phyloP scores from a whole-genome alignment of 2,888 invertebrate genomes.

The Tigriopus californicus region DNA sequence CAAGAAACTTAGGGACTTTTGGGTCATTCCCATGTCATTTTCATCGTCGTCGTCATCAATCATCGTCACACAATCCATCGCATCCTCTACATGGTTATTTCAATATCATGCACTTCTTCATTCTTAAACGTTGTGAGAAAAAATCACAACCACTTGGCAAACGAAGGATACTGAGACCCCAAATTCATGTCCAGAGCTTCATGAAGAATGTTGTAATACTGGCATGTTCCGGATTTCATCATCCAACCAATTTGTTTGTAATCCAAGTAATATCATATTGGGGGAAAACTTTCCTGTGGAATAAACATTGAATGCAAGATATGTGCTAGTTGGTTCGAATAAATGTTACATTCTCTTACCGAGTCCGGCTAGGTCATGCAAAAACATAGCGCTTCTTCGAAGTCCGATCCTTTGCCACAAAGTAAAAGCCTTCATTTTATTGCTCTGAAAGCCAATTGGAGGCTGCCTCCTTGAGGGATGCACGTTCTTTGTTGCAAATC shows the following conservation, averaged over 20 bases:
- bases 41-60: constrained; percentile 17
- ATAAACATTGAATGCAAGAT: too few species aligned
- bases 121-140: constrained; percentile 30
- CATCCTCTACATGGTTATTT: neutral
- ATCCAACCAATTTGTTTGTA: constrained; percentile 39
- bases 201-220: constrained; percentile 30
- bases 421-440: constrained; percentile 81
- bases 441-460: constrained; percentile 57
- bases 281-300: constrained; percentile 57
- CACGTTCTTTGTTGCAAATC: too few species aligned
- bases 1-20: too few species aligned
- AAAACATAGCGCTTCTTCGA: constrained; percentile 52
- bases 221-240: neutral
- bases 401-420: constrained; percentile 34
- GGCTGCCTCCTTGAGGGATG: constrained; percentile 41
- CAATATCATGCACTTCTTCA: constrained; percentile 20
- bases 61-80: neutral
- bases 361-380: constrained; percentile 77
- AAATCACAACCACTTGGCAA: constrained; percentile 69
- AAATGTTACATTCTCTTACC: constrained; percentile 31
- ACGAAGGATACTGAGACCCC: constrained; percentile 71
- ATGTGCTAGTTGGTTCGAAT: too few species aligned
- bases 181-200: constrained; percentile 86
- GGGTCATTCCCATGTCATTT: neutral
- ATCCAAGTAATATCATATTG: constrained; percentile 84